Evolutionary conservation across 2,113 vertebrate genomes (phyloP).

Genomic region (Bubo bubo): DNA sequence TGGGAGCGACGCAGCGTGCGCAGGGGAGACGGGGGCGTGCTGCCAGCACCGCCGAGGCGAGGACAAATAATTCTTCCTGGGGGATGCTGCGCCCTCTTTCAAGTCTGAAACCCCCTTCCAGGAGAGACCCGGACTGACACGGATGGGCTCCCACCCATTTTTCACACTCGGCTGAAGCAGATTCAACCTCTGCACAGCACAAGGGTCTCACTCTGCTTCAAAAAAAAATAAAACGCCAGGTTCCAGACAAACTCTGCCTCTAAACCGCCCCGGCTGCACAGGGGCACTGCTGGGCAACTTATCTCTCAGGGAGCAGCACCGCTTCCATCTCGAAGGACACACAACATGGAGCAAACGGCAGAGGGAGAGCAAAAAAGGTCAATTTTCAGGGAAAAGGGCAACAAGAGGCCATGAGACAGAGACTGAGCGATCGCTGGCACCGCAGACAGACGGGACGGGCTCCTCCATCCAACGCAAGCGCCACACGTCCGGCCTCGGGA

Average conservation of each 20-base stretch:
- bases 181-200: neutral
- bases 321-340: neutral
- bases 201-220: neutral
- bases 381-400: no score
- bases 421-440: neutral
- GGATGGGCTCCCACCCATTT: neutral
- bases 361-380: neutral
- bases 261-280: neutral
- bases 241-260: neutral
- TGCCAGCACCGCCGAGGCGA: neutral
- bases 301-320: neutral
- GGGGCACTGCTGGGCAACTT: neutral
- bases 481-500: neutral
- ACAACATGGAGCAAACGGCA: accelerated
- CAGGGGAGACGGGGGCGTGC: neutral
- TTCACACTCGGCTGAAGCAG: neutral
- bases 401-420: neutral
- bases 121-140: neutral
- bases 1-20: accelerated
- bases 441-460: neutral
- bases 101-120: neutral
- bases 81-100: neutral
- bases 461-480: accelerated
- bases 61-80: neutral
- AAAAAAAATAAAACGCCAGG: neutral